Evolutionary conservation across 2,113 vertebrate species (phyloP).

Genomic region (Hemicordylus capensis): DNA sequence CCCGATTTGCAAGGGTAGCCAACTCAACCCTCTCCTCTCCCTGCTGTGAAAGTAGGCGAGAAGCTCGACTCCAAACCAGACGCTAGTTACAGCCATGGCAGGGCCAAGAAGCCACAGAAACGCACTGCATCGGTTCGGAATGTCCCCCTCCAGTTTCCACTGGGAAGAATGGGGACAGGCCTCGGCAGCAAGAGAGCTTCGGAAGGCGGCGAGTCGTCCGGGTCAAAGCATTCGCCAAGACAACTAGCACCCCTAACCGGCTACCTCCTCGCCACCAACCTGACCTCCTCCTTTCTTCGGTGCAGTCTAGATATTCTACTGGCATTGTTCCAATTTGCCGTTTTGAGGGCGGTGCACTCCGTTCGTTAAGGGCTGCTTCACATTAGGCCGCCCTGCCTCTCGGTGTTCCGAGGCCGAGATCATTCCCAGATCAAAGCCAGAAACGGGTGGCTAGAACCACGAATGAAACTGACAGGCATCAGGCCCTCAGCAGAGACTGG

Average conservation of each 20-base stretch:
- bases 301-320: background rate
- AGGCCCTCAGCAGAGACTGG: background rate
- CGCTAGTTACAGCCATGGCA: background rate
- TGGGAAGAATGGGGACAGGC: background rate
- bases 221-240: background rate
- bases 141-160: background rate
- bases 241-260: background rate
- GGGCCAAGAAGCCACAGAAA: background rate
- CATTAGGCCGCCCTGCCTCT: too few species aligned
- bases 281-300: background rate
- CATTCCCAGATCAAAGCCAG: too few species aligned
- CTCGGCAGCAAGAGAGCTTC: background rate
- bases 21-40: background rate
- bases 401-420: background rate
- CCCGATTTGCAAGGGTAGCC: background rate
- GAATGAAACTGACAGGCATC: too few species aligned
- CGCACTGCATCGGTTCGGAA: background rate
- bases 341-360: background rate
- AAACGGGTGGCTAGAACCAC: background rate
- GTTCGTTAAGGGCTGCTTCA: background rate
- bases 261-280: background rate
- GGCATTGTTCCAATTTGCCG: background rate
- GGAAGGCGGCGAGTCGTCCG: background rate
- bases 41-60: too few species aligned
- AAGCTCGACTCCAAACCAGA: too few species aligned